Base-by-base conservation (phyloP, 1,140 invertebrate genomes). In the Solenopsis fugax region DNA sequence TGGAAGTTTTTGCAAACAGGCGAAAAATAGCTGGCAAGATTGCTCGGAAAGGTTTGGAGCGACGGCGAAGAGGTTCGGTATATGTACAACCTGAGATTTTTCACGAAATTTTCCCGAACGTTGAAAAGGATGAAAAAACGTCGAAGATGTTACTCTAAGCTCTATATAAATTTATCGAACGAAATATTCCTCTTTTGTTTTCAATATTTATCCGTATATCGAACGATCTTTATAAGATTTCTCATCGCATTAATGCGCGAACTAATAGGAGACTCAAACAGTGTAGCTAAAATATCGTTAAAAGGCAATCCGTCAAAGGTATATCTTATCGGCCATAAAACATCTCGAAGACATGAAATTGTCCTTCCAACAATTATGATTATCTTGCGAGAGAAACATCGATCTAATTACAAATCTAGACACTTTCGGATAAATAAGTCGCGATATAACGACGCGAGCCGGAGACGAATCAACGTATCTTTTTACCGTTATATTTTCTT, bases 21-120 rank as follows among this genome's bases (percentile, higher is more conserved):
- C 56, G 37, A 90, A 87, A 85, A 77, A 65, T 60, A 88, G 29
- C 7, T 48, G 75, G 64, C 71, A 73, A 80, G 80, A 77, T 87
- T 60, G 45, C 29, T 50, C 18, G 76, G 86, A 76, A 65, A 48
- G 69, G 34, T 34, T 45, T 84, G 21, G 48, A 85, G 58, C 45
- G 58, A 82, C 34, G 56, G 58, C 21, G 21, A 85, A 85, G 24
- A 78, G 64, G 18, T 78, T 41, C 41, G 41, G 13, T 52, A 18
- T 84, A 75, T 84, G 41, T 84, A 84, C 69, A 84, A 62, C 54
- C 69, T 84, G 80, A 84, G 80, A 84, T 75, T 84, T 78, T 65
- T 52, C 54, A 41, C 37, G 16, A 75, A 73, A 76, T 54, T 41
- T 41, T 45, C 45, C 21, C 10, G 12, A 50, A 64, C 34, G 48